A percentile compares a stretch with the other conserved stretches of the same genome.
These are phyloP conservation scores for Nemapogon koenigi DNA, from an alignment of 2,888 invertebrate genomes.

Conservation along the genomic window DNA sequence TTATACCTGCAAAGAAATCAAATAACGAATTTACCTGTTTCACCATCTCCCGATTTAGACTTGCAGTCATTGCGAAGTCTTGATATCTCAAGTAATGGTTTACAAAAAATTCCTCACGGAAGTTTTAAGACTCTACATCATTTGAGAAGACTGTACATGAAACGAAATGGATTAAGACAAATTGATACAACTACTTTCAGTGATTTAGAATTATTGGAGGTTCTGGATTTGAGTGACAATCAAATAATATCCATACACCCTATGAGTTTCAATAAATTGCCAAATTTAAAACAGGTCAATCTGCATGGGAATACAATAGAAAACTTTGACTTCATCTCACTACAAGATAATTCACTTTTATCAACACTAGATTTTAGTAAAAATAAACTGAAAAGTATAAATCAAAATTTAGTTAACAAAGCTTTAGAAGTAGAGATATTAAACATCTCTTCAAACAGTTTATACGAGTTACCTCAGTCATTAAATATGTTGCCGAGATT, in stretches of 20 bases:
- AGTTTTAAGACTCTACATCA: slow-evolving; percentile 71
- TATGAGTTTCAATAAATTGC: slow-evolving; percentile 68
- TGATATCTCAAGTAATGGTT: slow-evolving; percentile 77
- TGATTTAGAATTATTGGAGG: slow-evolving; percentile 73
- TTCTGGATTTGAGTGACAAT: slow-evolving; percentile 78
- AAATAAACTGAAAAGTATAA: slow-evolving; percentile 75
- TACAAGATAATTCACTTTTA: slow-evolving; percentile 70
- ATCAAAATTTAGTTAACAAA: slow-evolving; percentile 67
- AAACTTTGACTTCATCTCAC: slow-evolving; percentile 70
- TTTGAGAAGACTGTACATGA: slow-evolving; percentile 72
- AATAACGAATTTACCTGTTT: slow-evolving; percentile 69
- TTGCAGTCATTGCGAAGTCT: slow-evolving; percentile 75
- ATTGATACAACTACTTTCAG: slow-evolving; percentile 74
- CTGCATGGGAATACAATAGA: slow-evolving; percentile 80
- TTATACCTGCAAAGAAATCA: slow-evolving; percentile 75
- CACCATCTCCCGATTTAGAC: slow-evolving; percentile 72
- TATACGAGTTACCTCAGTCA: slow-evolving; percentile 75
- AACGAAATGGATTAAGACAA: slow-evolving; percentile 73
- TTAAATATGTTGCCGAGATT: slow-evolving; percentile 73
- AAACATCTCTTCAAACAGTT: slow-evolving; percentile 79
- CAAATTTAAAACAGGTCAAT: slow-evolving; percentile 72
- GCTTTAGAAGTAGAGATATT: slow-evolving; percentile 73
- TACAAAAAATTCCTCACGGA: slow-evolving; percentile 72
- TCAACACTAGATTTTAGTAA: slow-evolving; percentile 76
- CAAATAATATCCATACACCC: slow-evolving; percentile 72